A percentile compares a stretch with the other conserved stretches of the same genome.
Evolutionary conservation across 2,113 vertebrate genomes (phyloP).

Genomic region (Antechinus stuartii): DNA sequence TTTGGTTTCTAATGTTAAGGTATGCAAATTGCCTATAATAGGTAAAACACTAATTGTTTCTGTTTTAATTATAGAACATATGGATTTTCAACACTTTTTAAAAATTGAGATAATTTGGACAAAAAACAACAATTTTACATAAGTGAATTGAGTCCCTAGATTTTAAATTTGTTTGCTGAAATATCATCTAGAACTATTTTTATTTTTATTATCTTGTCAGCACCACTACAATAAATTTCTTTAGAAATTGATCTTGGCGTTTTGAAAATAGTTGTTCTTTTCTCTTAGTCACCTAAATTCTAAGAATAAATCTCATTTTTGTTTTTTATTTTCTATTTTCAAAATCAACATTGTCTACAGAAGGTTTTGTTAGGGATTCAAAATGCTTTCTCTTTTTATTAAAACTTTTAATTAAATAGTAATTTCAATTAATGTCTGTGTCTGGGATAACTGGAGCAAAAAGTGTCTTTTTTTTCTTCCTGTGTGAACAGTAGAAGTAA

Average conservation of each 20-base stretch:
- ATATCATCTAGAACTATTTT: constrained; percentile 15
- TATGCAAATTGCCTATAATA: constrained; percentile 44
- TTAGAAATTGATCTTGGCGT: constrained; percentile 46
- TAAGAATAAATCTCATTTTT: constrained; percentile 46
- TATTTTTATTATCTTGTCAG: constrained; percentile 41
- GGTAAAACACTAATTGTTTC: constrained; percentile 42
- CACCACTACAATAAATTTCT: constrained; percentile 31
- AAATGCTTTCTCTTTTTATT: neutral
- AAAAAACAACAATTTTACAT: neutral
- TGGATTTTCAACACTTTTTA: constrained; percentile 52
- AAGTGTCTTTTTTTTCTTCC: neutral
- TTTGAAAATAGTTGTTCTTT: constrained; percentile 36
- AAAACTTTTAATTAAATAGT: neutral
- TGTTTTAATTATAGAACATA: constrained; percentile 21
- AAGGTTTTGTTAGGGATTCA: neutral
- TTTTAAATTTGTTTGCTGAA: constrained; percentile 39
- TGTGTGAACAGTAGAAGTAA: neutral
- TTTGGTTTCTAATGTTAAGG: constrained; percentile 45
- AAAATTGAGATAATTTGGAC: constrained; percentile 25
- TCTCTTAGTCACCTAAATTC: constrained; percentile 14
- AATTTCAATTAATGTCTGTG: neutral
- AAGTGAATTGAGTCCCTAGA: neutral
- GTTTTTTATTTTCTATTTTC: neutral
- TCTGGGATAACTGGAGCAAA: neutral
- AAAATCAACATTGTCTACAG: neutral